Evolutionary conservation across 2,797 vertebrate species (phyloP), one percentile per base, ranked within the genome.

Genomic region (Sebastiscus albofasciatus): DNA sequence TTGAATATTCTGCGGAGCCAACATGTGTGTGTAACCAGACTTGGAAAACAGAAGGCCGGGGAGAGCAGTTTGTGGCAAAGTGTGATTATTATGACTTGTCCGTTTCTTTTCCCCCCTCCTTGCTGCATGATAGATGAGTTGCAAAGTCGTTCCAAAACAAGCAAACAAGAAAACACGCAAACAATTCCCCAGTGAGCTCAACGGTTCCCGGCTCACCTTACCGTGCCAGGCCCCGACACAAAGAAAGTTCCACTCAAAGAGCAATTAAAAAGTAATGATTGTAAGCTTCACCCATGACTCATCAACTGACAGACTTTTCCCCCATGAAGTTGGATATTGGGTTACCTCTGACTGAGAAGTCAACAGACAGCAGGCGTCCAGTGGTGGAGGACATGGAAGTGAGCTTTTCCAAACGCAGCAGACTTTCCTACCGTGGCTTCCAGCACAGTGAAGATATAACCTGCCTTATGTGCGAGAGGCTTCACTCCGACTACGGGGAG

Each of bases 1-100:
- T 96, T 97, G 97, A 97, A 97, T 97, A 96, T 97, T 97, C 96
- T 95, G 96, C 94, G 90, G 95, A 96, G 96, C 96, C 96, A 97
- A 96, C 96, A 96, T 96, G 96, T 97, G 97, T 67, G 66, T 97
- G 96, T 96, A 97, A 97, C 96, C 93, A 94, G 96, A 96, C 95
- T 96, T 97, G 97, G 95, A 97, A 97, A 97, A 96, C 95, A 93
- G 93, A 93, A 93, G 93, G 90, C 91, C 93, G 85, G 54, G 71
- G 93, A 96, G 96, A 96, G 96, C 94, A 95, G 95, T 97, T 97
- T 97, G 96, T 96, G 96, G 97, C 95, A 95, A 96, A 92, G 93
- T 96, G 96, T 93, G 96, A 98, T 97, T 97, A 98, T 98, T 97
- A 93, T 96, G 95, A 96, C 96, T 96, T 84, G 83, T 83, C 83